phyloP scores from a whole-genome alignment of 2,113 vertebrate species.

The Ondatra zibethicus region DNA sequence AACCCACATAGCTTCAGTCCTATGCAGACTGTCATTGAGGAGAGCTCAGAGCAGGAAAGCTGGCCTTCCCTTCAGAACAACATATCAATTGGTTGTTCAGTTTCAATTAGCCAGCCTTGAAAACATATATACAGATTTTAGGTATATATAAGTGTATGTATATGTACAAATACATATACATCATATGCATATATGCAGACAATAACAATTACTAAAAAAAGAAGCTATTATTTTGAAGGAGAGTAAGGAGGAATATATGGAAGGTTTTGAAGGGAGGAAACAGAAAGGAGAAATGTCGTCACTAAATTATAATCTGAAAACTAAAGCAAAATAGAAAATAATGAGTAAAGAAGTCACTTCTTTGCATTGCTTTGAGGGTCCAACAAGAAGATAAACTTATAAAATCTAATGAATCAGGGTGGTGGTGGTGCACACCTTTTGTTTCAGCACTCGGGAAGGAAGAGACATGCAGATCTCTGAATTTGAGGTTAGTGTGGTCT shows the following conservation, averaged over 20 bases:
- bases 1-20: neutral
- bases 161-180: neutral
- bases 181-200: neutral
- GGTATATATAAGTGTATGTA: neutral
- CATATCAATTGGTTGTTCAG: neutral
- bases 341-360: neutral
- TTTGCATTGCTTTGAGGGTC: neutral
- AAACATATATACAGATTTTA: neutral
- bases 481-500: neutral
- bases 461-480: neutral
- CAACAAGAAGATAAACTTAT: neutral
- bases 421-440: neutral
- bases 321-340: neutral
- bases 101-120: neutral
- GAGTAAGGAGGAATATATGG: neutral
- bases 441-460: neutral
- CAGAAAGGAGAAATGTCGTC: neutral
- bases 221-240: neutral
- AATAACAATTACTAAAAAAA: neutral
- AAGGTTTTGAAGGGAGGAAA: neutral
- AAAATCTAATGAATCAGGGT: neutral
- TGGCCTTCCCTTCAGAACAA: neutral
- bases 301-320: neutral
- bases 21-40: neutral
- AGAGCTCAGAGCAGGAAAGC: neutral